A percentile compares a stretch with the other conserved stretches of the same genome.
Conservation (phyloP, 2,888 invertebrate species). For the Leptothorax acervorum region DNA sequence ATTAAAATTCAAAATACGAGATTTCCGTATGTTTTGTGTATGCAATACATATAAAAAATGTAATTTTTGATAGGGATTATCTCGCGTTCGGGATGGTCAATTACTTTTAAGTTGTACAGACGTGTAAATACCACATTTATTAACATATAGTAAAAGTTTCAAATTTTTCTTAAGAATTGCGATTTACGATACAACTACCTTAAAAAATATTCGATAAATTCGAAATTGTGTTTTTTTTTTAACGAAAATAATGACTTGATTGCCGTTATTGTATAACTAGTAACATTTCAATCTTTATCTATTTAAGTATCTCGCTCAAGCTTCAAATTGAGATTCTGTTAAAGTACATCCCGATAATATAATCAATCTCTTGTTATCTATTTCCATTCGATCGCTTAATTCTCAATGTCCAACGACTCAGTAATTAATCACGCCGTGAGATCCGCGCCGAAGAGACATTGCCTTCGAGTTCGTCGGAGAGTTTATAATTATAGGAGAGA, state of each 20-base stretch:
- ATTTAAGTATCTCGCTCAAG: background rate
- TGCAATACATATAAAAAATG: too few relatives aligned
- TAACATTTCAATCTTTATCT: background rate
- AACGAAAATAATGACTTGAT: background rate
- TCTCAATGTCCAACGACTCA: conserved; percentile 15
- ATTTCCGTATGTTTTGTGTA: too few relatives aligned
- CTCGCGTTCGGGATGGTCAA: too few relatives aligned
- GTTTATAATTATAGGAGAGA: conserved; percentile 30
- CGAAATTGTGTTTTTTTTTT: background rate
- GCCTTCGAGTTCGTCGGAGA: background rate
- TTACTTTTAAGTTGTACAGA: too few relatives aligned
- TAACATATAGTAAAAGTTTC: too few relatives aligned
- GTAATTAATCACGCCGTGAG: conserved; percentile 3
- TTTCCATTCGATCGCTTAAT: conserved; percentile 1
- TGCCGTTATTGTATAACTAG: background rate
- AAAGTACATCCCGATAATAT: background rate
- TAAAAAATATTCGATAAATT: background rate
- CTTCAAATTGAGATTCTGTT: background rate
- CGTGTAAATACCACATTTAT: too few relatives aligned
- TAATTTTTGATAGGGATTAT: too few relatives aligned
- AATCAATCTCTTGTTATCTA: background rate
- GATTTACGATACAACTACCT: too few relatives aligned
- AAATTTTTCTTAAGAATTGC: too few relatives aligned
- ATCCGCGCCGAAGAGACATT: background rate
- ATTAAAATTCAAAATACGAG: too few relatives aligned